These are phyloP conservation scores for Pitta sordida DNA, from an alignment of 2,113 vertebrate species.

Conservation along the genomic window DNA sequence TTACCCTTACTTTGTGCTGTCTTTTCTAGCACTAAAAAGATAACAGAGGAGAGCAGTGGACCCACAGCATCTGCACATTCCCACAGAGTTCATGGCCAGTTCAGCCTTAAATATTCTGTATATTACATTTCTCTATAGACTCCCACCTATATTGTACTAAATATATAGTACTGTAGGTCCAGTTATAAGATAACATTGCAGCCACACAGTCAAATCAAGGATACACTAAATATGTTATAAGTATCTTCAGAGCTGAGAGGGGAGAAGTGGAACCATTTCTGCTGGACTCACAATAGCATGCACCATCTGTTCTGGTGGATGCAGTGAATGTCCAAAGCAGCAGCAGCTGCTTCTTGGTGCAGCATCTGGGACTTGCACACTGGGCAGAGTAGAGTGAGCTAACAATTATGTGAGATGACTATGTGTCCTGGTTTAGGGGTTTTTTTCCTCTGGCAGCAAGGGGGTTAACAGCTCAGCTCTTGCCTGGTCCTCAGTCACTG, in stretches of 20 bases:
- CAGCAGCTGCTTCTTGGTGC: neutral
- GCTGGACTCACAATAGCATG: no score
- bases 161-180: neutral
- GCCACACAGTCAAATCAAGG: neutral
- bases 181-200: neutral
- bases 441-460: no score
- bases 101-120: neutral
- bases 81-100: neutral
- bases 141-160: neutral
- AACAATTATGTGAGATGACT: neutral
- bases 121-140: neutral
- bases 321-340: neutral
- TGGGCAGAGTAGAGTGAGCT: neutral
- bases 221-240: neutral
- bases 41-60: neutral
- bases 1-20: neutral
- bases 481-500: no score
- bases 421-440: no score
- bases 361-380: neutral
- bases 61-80: rapidly evolving
- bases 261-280: neutral
- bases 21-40: neutral
- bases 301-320: rapidly evolving
- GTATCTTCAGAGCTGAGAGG: neutral
- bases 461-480: no score